These are phyloP conservation scores for Megaceryle alcyon DNA, from an alignment of 2,797 vertebrate species.

Conservation along the genomic window DNA sequence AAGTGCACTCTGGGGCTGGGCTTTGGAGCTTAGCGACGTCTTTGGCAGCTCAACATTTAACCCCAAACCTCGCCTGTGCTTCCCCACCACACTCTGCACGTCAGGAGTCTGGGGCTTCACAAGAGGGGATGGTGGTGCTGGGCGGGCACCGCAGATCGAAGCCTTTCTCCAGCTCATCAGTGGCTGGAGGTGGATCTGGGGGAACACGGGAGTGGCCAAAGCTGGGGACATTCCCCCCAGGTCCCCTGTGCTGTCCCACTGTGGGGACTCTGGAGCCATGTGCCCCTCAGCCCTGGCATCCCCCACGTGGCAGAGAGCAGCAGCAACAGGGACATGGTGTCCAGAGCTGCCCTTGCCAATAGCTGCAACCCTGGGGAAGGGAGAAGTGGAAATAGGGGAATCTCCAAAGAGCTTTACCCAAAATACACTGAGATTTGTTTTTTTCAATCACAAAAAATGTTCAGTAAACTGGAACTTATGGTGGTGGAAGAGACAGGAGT, in stretches of 20 bases:
- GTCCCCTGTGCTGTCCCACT: neutral
- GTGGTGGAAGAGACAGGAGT: neutral
- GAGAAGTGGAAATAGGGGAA: neutral
- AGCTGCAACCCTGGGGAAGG: neutral
- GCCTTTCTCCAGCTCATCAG: neutral
- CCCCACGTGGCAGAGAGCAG: neutral
- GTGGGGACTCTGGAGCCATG: accelerated
- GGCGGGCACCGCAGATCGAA: neutral
- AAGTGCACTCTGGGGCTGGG: neutral
- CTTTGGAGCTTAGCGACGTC: neutral
- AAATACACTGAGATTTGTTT: neutral
- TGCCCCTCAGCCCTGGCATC: neutral
- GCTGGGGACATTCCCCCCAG: accelerated
- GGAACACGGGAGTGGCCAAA: accelerated
- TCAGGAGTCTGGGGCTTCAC: neutral
- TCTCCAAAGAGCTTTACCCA: neutral
- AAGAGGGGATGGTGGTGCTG: neutral
- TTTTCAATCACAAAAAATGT: neutral
- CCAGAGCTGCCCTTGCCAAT: neutral
- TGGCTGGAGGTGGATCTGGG: neutral
- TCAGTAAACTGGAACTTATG: accelerated
- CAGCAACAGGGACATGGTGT: neutral
- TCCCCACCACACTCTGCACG: accelerated
- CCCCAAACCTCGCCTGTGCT: neutral
- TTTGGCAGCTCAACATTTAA: neutral